A percentile compares a stretch with the other conserved stretches of the same genome.
phyloP scores from a whole-genome alignment of 2,888 invertebrate species.

The Drosophila trichaetosa region DNA sequence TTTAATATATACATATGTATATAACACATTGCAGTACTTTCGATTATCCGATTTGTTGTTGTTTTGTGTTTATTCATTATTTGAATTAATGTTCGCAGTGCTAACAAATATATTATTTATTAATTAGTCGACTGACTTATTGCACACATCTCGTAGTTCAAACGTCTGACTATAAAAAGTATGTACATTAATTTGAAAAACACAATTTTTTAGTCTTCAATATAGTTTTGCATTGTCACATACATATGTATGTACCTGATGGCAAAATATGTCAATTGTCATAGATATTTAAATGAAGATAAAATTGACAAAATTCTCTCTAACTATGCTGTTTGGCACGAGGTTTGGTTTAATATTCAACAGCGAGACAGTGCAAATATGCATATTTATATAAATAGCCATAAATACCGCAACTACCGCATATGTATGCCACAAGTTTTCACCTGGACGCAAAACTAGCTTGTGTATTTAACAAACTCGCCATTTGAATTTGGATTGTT shows the following conservation, averaged over 20 bases:
- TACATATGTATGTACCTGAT: conserved; percentile 6
- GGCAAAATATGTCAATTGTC: conserved; percentile 17
- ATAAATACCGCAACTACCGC: conserved; percentile 2
- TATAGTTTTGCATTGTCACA: background rate
- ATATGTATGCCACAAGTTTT: conserved; percentile 7
- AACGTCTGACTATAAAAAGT: background rate
- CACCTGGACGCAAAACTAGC: conserved; percentile 3
- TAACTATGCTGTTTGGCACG: conserved; percentile 10
- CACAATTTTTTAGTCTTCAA: background rate
- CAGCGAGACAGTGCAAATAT: conserved; percentile 10
- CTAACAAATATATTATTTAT: conserved; percentile 20
- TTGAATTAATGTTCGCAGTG: conserved; percentile 45
- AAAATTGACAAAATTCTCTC: background rate
- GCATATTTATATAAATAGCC: background rate
- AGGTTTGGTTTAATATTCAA: conserved; percentile 21
- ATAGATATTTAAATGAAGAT: conserved; percentile 25
- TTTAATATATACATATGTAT: too few relatives aligned
- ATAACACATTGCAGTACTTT: conserved; percentile 15
- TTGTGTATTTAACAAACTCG: conserved; percentile 43
- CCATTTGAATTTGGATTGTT: conserved; percentile 44
- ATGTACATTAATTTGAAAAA: conserved; percentile 4
- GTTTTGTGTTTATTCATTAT: conserved; percentile 52
- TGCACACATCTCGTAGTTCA: background rate
- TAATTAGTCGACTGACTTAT: background rate
- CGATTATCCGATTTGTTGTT: conserved; percentile 14